Base-by-base conservation (phyloP, 1,140 invertebrate species). In the Scylla paramamosain region DNA sequence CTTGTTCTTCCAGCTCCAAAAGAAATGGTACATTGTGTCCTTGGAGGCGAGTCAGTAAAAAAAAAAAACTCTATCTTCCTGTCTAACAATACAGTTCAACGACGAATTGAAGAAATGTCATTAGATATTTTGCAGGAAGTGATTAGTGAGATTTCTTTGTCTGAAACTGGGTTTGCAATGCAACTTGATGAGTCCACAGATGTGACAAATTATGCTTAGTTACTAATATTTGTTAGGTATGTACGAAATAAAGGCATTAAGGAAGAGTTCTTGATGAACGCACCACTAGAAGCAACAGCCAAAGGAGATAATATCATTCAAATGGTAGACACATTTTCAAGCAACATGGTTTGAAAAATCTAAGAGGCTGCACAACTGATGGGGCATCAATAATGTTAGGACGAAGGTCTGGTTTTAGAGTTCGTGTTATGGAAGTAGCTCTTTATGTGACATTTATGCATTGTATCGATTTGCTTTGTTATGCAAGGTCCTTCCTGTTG, bases 181-280 rank as follows among this genome's bases (percentile, higher is more conserved):
- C 93, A 93, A 87, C 93, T 93, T 93, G 93, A 87, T 28, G 83
- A 93, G 93, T 88, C 45, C 1, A 93, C 93, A 46, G 93, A 93
- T 88, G 84, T 93, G 1, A 87, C 93, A 93, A 87, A 46, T 52
- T 93, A 86, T 93, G 84, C 39, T 87, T 77, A 92, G 45, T 31
- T 93, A 87, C 83, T 93, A 39, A 48, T 87, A 31, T 93, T 32
- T 45, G 39, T 83, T 91, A n/a, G n/a, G 45, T 92, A 92, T 77
- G 25, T 92, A 92, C 52, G 91, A 92, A 93, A 87, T 93, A 46
- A 86, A 52, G 93, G 46, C 46, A 52, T 59, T 87, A 93, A 93
- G 84, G 93, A 88, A 88, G 83, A 88, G 84, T 87, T 93, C 31
- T 87, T 93, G 28, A 87, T 93, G 82, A 46, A 87, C 88, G n/a